A percentile compares a stretch with the other conserved stretches of the same genome.
phyloP scores from a whole-genome alignment of 1,140 invertebrate species.

The Musca domestica region DNA sequence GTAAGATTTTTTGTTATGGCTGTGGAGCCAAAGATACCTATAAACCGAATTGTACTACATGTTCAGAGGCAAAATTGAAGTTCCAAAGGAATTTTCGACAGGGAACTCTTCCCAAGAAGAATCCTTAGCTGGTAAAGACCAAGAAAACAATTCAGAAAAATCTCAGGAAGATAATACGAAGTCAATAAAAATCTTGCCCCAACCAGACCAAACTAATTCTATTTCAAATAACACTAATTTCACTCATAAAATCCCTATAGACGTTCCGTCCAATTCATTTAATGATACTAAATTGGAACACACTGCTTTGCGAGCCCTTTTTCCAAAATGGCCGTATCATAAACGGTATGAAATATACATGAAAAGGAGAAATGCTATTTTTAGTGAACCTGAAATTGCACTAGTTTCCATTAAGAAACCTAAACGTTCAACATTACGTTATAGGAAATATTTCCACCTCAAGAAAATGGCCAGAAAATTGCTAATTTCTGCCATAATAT shows the following conservation, averaged over 20 bases:
- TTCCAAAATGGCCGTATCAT: not conserved
- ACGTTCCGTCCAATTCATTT: no score
- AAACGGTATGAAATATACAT: not conserved
- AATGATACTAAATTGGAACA: not conserved
- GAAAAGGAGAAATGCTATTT: not conserved
- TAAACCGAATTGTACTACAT: not conserved
- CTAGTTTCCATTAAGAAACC: not conserved
- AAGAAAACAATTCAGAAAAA: no score
- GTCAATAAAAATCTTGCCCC: no score
- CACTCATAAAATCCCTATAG: not conserved
- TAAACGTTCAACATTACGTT: not conserved
- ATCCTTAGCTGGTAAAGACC: no score
- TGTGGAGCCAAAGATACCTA: no score
- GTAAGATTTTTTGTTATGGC: conserved; percentile 11
- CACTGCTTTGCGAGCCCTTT: not conserved
- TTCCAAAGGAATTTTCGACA: not conserved
- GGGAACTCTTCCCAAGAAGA: not conserved
- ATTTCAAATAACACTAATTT: not conserved
- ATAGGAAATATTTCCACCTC: not conserved
- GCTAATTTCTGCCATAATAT: not conserved
- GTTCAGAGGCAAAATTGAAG: not conserved
- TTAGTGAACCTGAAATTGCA: not conserved
- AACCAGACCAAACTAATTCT: not conserved
- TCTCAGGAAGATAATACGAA: no score
- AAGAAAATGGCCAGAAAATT: not conserved